phyloP scores from a whole-genome alignment of 2,113 vertebrate genomes.

The Edolisoma coerulescens region DNA sequence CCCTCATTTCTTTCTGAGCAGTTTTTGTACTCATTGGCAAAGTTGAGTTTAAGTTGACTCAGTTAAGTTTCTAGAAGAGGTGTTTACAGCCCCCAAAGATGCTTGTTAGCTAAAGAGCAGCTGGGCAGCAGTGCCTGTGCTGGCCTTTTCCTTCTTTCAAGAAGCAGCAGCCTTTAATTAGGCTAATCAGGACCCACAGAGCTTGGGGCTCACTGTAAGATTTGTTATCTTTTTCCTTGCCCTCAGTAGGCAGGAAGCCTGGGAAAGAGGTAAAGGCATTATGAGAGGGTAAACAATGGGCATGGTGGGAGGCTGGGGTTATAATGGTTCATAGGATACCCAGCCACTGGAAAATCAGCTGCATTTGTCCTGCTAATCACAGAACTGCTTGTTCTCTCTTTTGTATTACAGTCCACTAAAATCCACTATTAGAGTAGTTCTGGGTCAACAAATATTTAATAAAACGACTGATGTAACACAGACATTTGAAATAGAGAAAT shows the following conservation, averaged over 20 bases:
- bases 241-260: neutral
- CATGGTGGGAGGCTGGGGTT: neutral
- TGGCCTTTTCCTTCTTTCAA: neutral
- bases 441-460: slow-evolving; percentile 93
- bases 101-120: neutral
- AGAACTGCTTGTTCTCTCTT: neutral
- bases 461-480: slow-evolving; percentile 77
- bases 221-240: neutral
- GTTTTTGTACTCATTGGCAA: neutral
- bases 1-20: neutral
- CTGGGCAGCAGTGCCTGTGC: neutral
- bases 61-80: neutral
- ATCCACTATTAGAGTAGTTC: slow-evolving; percentile 81
- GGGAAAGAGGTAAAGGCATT: neutral
- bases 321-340: neutral
- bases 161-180: neutral
- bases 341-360: neutral
- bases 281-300: neutral
- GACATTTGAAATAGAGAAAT: slow-evolving; percentile 82
- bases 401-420: slow-evolving; percentile 74
- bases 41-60: neutral
- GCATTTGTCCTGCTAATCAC: neutral
- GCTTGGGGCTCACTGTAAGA: neutral
- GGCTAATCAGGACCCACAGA: neutral
- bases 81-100: neutral